Evolutionary conservation across 1,140 invertebrate genomes (phyloP).

Genomic region (Leptestheria dahalacensis): DNA sequence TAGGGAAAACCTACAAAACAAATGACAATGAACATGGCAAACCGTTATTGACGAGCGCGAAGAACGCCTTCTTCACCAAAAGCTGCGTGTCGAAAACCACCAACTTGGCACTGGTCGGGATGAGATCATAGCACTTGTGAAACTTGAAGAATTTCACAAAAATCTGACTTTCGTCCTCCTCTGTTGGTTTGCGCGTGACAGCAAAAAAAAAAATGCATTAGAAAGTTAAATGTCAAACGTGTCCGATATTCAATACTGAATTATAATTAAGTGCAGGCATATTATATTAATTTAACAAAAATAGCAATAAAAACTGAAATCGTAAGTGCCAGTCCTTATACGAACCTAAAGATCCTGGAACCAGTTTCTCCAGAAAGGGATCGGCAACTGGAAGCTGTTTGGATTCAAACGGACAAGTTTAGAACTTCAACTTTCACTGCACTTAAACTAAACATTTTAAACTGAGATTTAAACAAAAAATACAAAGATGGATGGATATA

Average conservation of each 20-base stretch:
- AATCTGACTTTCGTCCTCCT: slow-evolving; percentile 89
- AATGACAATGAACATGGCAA: not conserved
- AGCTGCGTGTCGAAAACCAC: slow-evolving; percentile 99
- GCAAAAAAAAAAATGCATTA: slow-evolving; percentile 17
- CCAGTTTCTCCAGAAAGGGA: slow-evolving; percentile 75
- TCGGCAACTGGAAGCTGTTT: slow-evolving; percentile 75
- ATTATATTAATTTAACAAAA: no score
- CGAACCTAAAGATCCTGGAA: slow-evolving; percentile 67
- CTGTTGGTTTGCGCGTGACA: slow-evolving; percentile 56
- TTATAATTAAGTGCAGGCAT: no score
- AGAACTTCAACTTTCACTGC: no score
- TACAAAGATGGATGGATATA: no score
- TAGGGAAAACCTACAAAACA: not conserved
- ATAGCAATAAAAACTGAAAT: not conserved
- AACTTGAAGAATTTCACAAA: slow-evolving; percentile 98
- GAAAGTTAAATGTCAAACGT: slow-evolving; percentile 14
- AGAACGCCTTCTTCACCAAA: slow-evolving; percentile 97
- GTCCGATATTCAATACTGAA: no score
- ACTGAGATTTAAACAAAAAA: no score
- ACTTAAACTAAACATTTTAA: no score
- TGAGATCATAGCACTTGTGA: slow-evolving; percentile 98
- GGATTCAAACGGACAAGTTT: slow-evolving; percentile 27
- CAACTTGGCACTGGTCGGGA: slow-evolving; percentile 95
- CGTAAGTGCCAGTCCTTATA: slow-evolving; percentile 21
- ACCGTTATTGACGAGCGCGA: slow-evolving; percentile 95